Evolutionary conservation across 2,797 vertebrate genomes (phyloP).

Genomic region (Liparis tanakae): DNA sequence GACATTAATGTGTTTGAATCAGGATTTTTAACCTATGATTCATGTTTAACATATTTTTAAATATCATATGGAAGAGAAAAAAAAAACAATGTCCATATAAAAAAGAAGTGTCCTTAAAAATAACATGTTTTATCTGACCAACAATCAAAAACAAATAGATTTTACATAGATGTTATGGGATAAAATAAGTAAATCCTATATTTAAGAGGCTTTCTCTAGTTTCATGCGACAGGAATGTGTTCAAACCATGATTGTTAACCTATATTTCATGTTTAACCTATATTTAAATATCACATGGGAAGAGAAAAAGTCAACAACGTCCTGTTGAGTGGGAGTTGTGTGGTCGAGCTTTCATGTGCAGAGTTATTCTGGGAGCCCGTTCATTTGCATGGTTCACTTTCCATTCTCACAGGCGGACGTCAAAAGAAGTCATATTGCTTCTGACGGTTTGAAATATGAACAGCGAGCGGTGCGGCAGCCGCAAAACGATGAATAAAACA

Average conservation of each 20-base stretch:
- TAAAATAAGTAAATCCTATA: no score
- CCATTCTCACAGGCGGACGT: conserved; percentile 27
- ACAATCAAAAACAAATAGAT: no score
- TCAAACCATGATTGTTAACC: neutral
- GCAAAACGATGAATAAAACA: conserved; percentile 69
- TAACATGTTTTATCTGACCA: no score
- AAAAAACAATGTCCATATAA: no score
- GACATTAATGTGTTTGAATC: no score
- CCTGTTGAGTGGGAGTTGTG: conserved; percentile 19
- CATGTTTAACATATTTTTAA: neutral
- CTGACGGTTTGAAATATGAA: conserved; percentile 54
- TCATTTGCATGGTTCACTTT: conserved; percentile 6
- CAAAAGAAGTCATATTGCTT: conserved; percentile 43
- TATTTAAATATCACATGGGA: neutral
- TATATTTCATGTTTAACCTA: neutral
- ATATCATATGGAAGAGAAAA: no score
- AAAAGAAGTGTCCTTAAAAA: no score
- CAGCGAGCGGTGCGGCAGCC: conserved; percentile 53
- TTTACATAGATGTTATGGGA: no score
- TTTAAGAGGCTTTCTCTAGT: no score
- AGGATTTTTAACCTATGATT: no score
- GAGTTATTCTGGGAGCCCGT: conserved; percentile 32
- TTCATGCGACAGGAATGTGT: neutral
- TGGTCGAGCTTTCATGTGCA: conserved; percentile 25
- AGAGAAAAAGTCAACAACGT: conserved; percentile 10